phyloP scores from a whole-genome alignment of 1,140 invertebrate genomes.

The Dinoponera quadriceps region DNA sequence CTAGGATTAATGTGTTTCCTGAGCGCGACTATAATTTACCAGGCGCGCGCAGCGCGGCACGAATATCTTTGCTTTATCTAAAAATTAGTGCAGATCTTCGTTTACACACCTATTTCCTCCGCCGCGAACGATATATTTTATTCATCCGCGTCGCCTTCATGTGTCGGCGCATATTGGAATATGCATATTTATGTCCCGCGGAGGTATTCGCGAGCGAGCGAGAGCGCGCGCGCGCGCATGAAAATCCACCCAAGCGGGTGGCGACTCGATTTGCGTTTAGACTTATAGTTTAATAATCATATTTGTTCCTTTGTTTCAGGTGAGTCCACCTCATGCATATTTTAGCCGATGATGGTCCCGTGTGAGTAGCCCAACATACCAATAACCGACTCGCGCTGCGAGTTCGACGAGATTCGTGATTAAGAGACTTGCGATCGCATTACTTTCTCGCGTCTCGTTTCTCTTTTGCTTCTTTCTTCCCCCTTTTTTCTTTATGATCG shows the following conservation, averaged over 20 bases:
- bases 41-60: too few species aligned
- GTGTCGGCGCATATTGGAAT: constrained; percentile 9
- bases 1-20: background rate
- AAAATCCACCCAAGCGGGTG: constrained; percentile 5
- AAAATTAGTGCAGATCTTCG: constrained; percentile 13
- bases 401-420: constrained; percentile 2
- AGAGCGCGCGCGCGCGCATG: too few species aligned
- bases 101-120: constrained; percentile 1
- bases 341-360: constrained; percentile 40
- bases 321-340: constrained; percentile 62
- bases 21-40: background rate
- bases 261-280: constrained; percentile 53
- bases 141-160: background rate
- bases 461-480: too few species aligned
- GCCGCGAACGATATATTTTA: background rate
- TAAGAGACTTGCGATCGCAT: constrained; percentile 15
- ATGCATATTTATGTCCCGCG: constrained; percentile 12
- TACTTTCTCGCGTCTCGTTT: constrained; percentile 28
- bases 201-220: background rate
- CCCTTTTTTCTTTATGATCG: background rate
- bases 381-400: background rate
- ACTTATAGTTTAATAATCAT: constrained; percentile 54
- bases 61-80: background rate
- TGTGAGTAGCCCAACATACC: background rate
- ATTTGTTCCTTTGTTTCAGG: constrained; percentile 68